These are phyloP conservation scores for Whitmania pigra DNA, from an alignment of 1,140 invertebrate genomes.

Conservation along the genomic window DNA sequence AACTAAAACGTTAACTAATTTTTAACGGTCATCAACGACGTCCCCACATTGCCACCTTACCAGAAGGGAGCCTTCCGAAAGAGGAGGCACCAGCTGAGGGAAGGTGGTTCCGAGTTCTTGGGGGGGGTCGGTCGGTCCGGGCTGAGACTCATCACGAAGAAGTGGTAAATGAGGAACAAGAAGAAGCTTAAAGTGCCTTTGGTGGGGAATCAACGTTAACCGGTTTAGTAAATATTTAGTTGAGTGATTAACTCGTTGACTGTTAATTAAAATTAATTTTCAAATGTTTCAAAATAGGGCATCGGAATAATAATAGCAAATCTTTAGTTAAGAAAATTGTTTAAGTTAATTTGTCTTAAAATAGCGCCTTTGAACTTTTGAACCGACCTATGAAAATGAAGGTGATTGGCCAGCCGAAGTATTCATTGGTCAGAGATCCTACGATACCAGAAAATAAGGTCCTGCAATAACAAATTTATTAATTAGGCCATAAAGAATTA, in stretches of 20 bases:
- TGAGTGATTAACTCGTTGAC: no score
- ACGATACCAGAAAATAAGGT: slow-evolving; percentile 56
- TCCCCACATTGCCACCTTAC: slow-evolving; percentile 37
- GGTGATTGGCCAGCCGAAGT: slow-evolving; percentile 55
- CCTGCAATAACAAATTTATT: slow-evolving; percentile 43
- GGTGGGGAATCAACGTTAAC: not conserved
- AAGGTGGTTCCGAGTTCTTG: not conserved
- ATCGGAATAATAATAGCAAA: no score
- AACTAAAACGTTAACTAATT: no score
- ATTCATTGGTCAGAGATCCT: slow-evolving; percentile 55
- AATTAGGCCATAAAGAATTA: no score
- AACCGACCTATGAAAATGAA: slow-evolving; percentile 55
- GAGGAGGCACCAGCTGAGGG: slow-evolving; percentile 42
- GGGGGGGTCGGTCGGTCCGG: not conserved
- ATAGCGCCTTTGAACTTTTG: no score
- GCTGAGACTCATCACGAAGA: not conserved
- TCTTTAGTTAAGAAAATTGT: no score
- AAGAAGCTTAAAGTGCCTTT: slow-evolving; percentile 1
- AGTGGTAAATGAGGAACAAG: slow-evolving; percentile 1
- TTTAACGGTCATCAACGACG: not conserved
- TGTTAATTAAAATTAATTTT: no score
- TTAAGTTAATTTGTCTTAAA: no score
- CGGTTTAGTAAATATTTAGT: no score
- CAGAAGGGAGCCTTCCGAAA: slow-evolving; percentile 51
- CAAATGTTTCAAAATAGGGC: no score